Evolutionary conservation across 2,888 invertebrate genomes (phyloP).

Genomic region (Heliconius ethilla): DNA sequence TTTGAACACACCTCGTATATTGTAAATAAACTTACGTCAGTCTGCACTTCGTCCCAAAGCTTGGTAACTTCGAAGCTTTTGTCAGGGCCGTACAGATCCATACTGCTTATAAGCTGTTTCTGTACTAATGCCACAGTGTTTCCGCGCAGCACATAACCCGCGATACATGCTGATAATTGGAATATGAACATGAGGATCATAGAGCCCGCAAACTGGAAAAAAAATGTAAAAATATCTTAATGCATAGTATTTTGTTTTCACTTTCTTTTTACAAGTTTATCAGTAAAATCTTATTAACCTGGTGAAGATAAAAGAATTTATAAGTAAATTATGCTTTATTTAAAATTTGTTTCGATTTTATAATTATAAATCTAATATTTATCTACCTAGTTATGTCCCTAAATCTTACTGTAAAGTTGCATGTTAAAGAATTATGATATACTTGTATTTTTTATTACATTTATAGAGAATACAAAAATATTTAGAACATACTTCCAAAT

Average conservation of each 20-base stretch:
- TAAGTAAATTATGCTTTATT: neutral
- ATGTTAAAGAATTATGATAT: too few relatives aligned
- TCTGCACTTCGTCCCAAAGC: slow-evolving; percentile 85
- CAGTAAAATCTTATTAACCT: neutral
- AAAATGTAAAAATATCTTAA: neutral
- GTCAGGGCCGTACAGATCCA: slow-evolving; percentile 70
- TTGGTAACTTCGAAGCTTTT: slow-evolving; percentile 64
- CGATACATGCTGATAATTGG: slow-evolving; percentile 89
- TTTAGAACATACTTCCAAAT: neutral
- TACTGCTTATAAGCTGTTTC: slow-evolving; percentile 74
- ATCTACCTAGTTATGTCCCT: too few relatives aligned
- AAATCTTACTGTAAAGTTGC: too few relatives aligned
- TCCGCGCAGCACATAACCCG: slow-evolving; percentile 84
- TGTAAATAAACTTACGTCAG: slow-evolving; percentile 65
- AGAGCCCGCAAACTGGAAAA: slow-evolving; percentile 84
- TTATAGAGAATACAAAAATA: neutral
- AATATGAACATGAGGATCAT: slow-evolving; percentile 87
- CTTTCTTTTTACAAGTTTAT: neutral
- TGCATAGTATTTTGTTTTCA: neutral
- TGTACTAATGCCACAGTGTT: slow-evolving; percentile 81
- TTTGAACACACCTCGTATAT: too few relatives aligned
- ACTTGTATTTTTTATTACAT: too few relatives aligned
- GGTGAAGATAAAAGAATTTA: neutral
- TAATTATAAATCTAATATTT: too few relatives aligned
- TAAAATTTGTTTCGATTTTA: neutral